Conservation (phyloP, 2,797 vertebrate genomes). For the Oreonectes daqikongensis region DNA sequence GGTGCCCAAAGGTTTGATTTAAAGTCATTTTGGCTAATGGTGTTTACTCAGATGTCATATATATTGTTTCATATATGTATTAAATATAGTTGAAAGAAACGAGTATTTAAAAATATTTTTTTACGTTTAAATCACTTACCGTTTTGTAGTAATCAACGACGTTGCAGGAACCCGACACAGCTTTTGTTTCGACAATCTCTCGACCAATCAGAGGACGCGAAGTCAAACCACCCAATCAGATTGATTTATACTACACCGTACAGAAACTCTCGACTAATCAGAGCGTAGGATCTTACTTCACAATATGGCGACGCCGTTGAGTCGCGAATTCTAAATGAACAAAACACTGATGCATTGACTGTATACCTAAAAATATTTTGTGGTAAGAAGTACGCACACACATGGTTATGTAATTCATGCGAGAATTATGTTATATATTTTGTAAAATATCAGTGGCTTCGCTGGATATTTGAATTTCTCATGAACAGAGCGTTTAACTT, state of each 20-base stretch:
- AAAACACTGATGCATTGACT: constrained; percentile 5
- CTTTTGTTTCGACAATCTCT: neutral
- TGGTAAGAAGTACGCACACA: neutral
- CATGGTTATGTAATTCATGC: neutral
- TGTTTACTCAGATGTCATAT: too few species aligned
- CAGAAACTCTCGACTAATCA: constrained; percentile 40
- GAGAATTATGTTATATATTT: neutral
- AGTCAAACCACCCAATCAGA: constrained; percentile 21
- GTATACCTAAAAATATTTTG: neutral
- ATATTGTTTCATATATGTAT: too few species aligned
- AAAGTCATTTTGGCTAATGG: too few species aligned
- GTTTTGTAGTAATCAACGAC: neutral
- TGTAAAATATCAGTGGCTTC: too few species aligned
- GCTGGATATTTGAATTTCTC: neutral
- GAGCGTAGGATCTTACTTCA: neutral
- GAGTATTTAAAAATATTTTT: neutral
- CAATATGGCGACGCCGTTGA: constrained; percentile 16
- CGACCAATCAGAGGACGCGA: constrained; percentile 21
- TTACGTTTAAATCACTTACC: too few species aligned
- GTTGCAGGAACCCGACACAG: too few species aligned
- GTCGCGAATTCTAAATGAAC: neutral
- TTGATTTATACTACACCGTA: constrained; percentile 9
- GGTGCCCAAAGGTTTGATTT: too few species aligned
- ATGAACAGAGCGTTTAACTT: neutral
- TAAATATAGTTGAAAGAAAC: too few species aligned